phyloP scores from a whole-genome alignment of 2,888 invertebrate species.

The Pristionchus entomophagus region DNA sequence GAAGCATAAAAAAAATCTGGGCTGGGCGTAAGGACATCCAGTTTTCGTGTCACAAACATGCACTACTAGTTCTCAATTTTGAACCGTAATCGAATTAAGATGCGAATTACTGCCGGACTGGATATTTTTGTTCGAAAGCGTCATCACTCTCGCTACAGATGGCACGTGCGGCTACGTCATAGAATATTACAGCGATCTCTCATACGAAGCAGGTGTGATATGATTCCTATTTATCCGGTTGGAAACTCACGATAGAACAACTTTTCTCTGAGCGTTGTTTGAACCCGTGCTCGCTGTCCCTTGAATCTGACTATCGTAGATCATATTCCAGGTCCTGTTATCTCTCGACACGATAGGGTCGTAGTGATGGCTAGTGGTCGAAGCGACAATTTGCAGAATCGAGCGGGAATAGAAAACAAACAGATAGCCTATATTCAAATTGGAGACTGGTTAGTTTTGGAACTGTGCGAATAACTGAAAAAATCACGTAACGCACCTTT shows the following conservation, averaged over 20 bases:
- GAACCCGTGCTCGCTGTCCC: too few relatives aligned
- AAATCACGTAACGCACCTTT: too few relatives aligned
- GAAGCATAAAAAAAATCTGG: too few relatives aligned
- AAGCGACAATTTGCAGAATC: not conserved
- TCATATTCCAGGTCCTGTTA: not conserved
- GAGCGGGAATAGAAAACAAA: not conserved
- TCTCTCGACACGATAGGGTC: not conserved
- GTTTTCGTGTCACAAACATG: too few relatives aligned
- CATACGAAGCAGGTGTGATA: not conserved
- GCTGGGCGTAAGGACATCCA: too few relatives aligned
- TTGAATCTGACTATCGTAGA: too few relatives aligned
- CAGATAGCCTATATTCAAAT: not conserved
- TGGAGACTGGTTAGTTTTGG: not conserved
- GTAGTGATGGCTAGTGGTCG: not conserved
- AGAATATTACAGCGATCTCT: not conserved
- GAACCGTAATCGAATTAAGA: not conserved
- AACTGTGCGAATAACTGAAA: not conserved
- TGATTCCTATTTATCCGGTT: not conserved
- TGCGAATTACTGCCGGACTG: not conserved
- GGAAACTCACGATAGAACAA: not conserved
- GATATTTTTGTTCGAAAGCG: not conserved
- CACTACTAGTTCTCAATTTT: too few relatives aligned
- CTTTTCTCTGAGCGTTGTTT: too few relatives aligned
- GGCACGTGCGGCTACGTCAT: not conserved
- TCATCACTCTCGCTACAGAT: not conserved